A percentile compares a stretch with the other conserved stretches of the same genome.
phyloP scores from a whole-genome alignment of 2,113 vertebrate species.

The Plectropomus leopardus region DNA sequence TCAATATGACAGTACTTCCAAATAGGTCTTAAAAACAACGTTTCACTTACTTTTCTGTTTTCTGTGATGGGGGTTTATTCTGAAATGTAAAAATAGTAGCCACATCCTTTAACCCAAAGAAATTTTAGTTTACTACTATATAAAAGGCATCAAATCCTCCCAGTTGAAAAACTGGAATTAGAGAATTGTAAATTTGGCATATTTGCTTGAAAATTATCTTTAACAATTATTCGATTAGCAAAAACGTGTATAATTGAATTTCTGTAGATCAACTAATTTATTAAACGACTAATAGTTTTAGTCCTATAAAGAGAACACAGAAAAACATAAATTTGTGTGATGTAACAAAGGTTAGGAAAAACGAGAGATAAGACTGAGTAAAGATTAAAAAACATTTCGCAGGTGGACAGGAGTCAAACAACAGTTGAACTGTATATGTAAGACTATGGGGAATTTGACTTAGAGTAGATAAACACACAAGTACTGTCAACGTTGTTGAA shows the following conservation, averaged over 20 bases:
- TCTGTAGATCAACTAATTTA: background rate
- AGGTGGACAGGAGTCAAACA: too few relatives aligned
- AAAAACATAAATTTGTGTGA: background rate
- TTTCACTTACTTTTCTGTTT: constrained; percentile 35
- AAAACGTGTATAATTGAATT: too few relatives aligned
- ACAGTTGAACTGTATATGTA: background rate
- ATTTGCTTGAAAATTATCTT: background rate
- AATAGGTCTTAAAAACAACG: background rate
- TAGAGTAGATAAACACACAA: background rate
- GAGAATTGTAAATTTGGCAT: background rate
- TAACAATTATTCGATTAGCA: too few relatives aligned
- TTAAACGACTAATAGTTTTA: background rate
- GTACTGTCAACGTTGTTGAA: background rate
- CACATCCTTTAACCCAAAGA: background rate
- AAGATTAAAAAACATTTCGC: background rate
- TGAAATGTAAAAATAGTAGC: constrained; percentile 9
- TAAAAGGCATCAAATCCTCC: background rate
- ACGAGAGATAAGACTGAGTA: too few relatives aligned
- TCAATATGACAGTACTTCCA: constrained; percentile 1
- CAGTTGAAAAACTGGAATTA: background rate
- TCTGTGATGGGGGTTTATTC: constrained; percentile 3
- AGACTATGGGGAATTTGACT: background rate
- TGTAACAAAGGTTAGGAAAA: background rate
- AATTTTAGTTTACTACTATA: background rate
- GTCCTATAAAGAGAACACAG: background rate